Conservation (phyloP, 2,888 invertebrate species). For the Agrotis exclamationis region DNA sequence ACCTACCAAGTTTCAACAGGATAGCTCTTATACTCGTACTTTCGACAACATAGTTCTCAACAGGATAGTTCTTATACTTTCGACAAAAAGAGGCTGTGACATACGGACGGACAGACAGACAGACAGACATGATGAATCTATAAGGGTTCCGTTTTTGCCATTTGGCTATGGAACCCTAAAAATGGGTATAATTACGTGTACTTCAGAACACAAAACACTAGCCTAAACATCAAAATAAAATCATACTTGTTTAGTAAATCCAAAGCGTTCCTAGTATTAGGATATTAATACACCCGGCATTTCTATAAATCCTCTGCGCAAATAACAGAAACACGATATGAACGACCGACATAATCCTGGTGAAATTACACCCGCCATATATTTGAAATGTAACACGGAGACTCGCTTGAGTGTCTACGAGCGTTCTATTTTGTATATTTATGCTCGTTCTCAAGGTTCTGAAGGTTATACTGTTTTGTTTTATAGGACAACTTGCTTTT, state of each 20-base stretch:
- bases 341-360: slow-evolving; percentile 43
- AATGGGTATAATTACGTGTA: too few species aligned
- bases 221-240: slow-evolving; percentile 1
- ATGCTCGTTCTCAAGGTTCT: slow-evolving; percentile 5
- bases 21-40: too few species aligned
- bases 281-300: slow-evolving; percentile 28
- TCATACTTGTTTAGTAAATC: not conserved
- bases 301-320: slow-evolving; percentile 18
- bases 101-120: too few species aligned
- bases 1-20: too few species aligned
- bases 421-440: slow-evolving; percentile 31
- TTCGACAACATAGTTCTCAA: too few species aligned
- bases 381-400: slow-evolving; percentile 31
- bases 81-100: too few species aligned
- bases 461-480: slow-evolving; percentile 8
- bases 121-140: too few species aligned
- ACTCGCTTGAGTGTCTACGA: slow-evolving; percentile 9
- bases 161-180: too few species aligned
- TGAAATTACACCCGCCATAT: slow-evolving; percentile 42
- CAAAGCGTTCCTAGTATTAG: not conserved
- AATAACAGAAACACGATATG: slow-evolving; percentile 56
- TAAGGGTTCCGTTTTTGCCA: too few species aligned
- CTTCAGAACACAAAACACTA: too few species aligned
- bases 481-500: not conserved
- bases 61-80: too few species aligned